Conservation (phyloP, 2,797 vertebrate genomes). For the Rhinoraja longicauda region DNA sequence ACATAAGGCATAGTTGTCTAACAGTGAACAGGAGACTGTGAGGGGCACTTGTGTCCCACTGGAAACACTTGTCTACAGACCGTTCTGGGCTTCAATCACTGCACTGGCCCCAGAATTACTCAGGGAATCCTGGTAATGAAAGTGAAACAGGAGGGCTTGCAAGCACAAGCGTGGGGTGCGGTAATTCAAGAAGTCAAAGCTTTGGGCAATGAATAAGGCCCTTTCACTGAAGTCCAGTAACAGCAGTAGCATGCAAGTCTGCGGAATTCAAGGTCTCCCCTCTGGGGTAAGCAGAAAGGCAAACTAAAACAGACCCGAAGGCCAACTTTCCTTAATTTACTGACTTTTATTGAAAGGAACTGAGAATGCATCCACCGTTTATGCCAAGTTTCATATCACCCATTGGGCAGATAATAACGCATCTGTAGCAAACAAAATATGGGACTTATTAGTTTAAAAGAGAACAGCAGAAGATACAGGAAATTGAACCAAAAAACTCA, state of each 20-base stretch:
- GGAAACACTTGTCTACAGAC: constrained; percentile 27
- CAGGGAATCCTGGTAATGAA: constrained; percentile 55
- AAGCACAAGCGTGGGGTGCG: constrained; percentile 51
- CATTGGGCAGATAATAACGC: not conserved
- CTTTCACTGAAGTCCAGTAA: constrained; percentile 57
- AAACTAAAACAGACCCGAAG: not conserved
- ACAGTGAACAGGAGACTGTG: not conserved
- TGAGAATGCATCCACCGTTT: not conserved
- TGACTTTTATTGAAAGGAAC: not conserved
- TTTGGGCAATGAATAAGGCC: constrained; percentile 59
- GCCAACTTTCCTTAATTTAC: constrained; percentile 10
- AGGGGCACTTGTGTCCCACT: not conserved
- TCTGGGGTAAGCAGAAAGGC: not conserved
- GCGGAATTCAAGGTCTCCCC: constrained; percentile 51
- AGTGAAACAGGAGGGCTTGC: constrained; percentile 54
- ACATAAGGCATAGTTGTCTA: not conserved
- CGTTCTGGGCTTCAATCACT: not conserved
- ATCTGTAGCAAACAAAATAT: not conserved
- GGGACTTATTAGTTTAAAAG: not conserved
- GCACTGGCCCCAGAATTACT: constrained; percentile 23
- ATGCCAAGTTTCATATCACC: not conserved
- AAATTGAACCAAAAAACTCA: not conserved
- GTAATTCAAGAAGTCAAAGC: constrained; percentile 57
- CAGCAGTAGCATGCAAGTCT: constrained; percentile 48
- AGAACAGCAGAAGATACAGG: not conserved